A percentile compares a stretch with the other conserved stretches of the same genome.
Conservation (phyloP, 2,888 invertebrate species). For the Idaea biselata region DNA sequence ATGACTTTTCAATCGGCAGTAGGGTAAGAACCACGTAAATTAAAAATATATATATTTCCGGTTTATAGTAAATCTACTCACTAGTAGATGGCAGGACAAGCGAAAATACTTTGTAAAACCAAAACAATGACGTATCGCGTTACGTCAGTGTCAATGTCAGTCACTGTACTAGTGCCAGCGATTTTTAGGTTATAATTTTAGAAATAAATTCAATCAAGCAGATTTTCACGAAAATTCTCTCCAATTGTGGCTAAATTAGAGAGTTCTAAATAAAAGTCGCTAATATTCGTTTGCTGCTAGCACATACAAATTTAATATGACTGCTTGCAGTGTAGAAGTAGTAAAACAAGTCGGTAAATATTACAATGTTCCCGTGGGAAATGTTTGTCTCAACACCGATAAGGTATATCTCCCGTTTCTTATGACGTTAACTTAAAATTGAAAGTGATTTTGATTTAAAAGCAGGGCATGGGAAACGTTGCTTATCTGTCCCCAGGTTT, state of each 20-base stretch:
- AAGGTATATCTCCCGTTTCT: constrained; percentile 50
- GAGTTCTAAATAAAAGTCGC: background rate
- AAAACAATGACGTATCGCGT: background rate
- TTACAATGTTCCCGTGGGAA: constrained; percentile 72
- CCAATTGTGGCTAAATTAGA: background rate
- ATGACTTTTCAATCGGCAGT: background rate
- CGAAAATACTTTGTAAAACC: background rate
- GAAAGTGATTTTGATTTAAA: background rate
- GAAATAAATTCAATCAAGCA: background rate
- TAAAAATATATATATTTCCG: background rate
- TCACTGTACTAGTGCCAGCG: background rate
- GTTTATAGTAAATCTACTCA: background rate
- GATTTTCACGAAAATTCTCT: background rate
- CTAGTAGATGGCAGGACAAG: background rate
- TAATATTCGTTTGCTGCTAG: background rate
- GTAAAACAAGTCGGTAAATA: constrained; percentile 78
- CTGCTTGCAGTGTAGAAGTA: constrained; percentile 58
- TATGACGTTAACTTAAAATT: background rate
- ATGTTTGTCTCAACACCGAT: constrained; percentile 76
- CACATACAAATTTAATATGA: constrained; percentile 37
- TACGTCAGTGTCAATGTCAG: background rate
- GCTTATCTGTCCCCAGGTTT: background rate
- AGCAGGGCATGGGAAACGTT: background rate
- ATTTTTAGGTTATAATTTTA: background rate
- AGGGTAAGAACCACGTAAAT: background rate